Evolutionary conservation across 2,797 vertebrate species (phyloP).

Genomic region (Micrastur ruficollis): DNA sequence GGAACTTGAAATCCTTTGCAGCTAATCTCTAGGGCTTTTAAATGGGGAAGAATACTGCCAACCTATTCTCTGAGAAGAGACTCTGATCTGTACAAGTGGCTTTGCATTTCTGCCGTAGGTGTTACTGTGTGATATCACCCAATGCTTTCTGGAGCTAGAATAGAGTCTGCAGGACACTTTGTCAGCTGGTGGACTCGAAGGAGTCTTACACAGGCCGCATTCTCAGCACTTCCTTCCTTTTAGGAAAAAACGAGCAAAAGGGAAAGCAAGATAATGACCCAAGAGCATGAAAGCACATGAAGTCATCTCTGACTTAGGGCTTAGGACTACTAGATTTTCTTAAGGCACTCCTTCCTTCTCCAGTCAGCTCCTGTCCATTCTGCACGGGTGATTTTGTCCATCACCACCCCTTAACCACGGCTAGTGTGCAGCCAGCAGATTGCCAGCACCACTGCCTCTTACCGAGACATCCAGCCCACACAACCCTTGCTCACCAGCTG

Average conservation of each 20-base stretch:
- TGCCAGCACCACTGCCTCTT: background rate
- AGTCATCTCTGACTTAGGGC: background rate
- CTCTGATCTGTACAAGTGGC: background rate
- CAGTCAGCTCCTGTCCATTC: background rate
- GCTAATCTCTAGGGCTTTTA: background rate
- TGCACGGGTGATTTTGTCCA: background rate
- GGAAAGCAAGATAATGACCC: background rate
- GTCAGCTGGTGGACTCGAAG: background rate
- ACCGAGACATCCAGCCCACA: background rate
- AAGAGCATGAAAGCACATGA: background rate
- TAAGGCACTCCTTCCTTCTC: background rate
- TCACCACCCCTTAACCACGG: background rate
- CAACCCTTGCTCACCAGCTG: constrained; percentile 10
- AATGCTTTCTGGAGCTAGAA: background rate
- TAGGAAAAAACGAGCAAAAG: background rate
- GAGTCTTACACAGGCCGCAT: background rate
- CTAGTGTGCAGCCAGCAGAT: background rate
- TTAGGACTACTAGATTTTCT: background rate
- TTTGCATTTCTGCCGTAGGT: background rate
- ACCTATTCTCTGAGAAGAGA: background rate
- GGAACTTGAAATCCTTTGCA: background rate
- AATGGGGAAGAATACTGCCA: background rate
- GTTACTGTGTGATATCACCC: background rate
- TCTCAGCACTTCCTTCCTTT: background rate
- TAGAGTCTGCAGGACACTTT: background rate